A percentile compares a stretch with the other conserved stretches of the same genome.
These are phyloP conservation scores for Mus pahari DNA, from an alignment of 2,113 vertebrate species.

Conservation along the genomic window DNA sequence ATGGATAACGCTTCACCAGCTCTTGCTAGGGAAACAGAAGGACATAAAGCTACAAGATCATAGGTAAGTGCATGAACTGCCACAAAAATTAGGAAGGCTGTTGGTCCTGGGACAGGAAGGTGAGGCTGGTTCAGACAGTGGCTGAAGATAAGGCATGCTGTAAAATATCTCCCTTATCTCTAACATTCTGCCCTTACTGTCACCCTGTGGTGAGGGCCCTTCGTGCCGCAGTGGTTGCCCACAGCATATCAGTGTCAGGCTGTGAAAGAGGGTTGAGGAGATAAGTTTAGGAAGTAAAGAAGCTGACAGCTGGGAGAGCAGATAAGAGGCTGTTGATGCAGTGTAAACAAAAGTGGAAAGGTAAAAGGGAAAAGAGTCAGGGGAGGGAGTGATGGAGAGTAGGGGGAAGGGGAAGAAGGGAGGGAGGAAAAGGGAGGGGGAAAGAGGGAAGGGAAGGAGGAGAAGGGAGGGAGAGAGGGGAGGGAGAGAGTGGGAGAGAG, in stretches of 20 bases:
- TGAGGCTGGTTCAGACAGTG: fast-evolving
- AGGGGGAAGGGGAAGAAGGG: neutral
- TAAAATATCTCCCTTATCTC: neutral
- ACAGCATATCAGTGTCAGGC: neutral
- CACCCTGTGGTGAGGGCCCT: neutral
- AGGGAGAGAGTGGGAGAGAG: fast-evolving
- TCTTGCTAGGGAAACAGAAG: neutral
- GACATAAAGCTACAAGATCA: neutral
- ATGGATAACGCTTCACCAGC: neutral
- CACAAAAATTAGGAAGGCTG: too few relatives aligned
- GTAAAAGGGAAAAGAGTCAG: fast-evolving
- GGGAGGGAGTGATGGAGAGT: neutral
- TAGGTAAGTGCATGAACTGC: neutral
- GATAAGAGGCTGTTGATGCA: neutral
- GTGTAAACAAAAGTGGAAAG: neutral
- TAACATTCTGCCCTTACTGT: neutral
- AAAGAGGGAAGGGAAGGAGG: fast-evolving
- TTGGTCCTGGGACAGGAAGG: neutral
- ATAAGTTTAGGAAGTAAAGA: neutral
- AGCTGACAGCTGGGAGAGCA: neutral
- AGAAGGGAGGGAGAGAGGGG: fast-evolving
- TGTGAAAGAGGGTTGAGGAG: neutral
- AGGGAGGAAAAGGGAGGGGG: too few relatives aligned
- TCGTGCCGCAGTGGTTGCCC: neutral
- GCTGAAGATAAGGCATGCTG: neutral